Percentiles rank a stretch among this genome's conserved stretches.
Conservation (phyloP, 2,888 invertebrate species). For the Busseola fusca region DNA sequence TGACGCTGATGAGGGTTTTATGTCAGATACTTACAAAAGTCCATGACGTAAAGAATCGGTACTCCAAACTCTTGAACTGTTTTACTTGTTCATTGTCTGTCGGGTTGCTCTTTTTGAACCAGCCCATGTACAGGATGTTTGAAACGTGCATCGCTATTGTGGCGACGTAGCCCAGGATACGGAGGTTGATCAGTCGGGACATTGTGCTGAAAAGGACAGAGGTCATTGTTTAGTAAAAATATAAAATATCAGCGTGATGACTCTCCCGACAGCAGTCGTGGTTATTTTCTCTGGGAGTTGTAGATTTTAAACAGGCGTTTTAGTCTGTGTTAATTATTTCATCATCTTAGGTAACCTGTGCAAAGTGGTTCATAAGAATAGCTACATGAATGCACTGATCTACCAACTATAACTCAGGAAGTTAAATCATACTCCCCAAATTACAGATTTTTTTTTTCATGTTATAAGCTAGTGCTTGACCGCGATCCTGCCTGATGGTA, state of each 20-base stretch:
- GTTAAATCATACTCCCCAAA: too few relatives aligned
- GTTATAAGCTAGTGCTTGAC: too few relatives aligned
- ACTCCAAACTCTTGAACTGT: constrained; percentile 64
- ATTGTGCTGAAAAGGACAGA: constrained; percentile 47
- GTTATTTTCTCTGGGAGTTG: too few relatives aligned
- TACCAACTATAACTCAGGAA: too few relatives aligned
- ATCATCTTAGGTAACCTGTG: too few relatives aligned
- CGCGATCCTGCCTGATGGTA: too few relatives aligned
- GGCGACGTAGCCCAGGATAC: constrained; percentile 67
- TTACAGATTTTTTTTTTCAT: too few relatives aligned
- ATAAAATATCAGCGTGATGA: neutral
- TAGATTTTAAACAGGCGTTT: too few relatives aligned
- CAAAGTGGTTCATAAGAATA: too few relatives aligned
- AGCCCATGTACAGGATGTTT: constrained; percentile 67
- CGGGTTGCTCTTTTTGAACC: neutral
- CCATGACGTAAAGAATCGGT: constrained; percentile 77
- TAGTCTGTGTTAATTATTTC: too few relatives aligned
- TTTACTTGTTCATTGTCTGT: constrained; percentile 57
- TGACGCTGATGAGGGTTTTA: too few relatives aligned
- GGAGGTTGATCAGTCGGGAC: constrained; percentile 28
- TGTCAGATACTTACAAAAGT: constrained; percentile 70
- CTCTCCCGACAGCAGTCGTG: neutral
- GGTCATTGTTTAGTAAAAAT: neutral
- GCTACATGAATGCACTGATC: too few relatives aligned
- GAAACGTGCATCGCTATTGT: constrained; percentile 69